These are phyloP conservation scores for Bacillus rossius DNA, from an alignment of 1,140 invertebrate species.

Conservation along the genomic window DNA sequence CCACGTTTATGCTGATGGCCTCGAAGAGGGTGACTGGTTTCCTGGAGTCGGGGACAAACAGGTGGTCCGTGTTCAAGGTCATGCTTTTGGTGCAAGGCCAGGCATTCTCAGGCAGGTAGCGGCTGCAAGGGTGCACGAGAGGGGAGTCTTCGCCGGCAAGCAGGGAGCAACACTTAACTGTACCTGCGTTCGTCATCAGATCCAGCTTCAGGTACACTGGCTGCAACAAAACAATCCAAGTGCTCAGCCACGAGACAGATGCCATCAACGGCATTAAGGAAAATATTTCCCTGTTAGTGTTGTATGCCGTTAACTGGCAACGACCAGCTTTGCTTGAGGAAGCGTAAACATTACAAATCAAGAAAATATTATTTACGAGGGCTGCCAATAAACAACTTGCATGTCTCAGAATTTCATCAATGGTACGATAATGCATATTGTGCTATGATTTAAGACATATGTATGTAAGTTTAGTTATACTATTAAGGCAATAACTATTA, in stretches of 20 bases:
- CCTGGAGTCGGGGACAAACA: neutral
- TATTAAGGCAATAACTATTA: no score
- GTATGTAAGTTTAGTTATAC: no score
- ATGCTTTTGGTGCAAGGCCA: neutral
- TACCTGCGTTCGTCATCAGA: conserved; percentile 71
- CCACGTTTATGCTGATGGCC: neutral
- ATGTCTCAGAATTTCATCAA: neutral
- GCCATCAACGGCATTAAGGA: neutral
- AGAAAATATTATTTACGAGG: neutral
- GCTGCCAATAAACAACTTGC: neutral
- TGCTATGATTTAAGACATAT: no score
- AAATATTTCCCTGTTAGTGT: neutral
- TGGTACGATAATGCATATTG: no score
- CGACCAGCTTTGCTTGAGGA: neutral
- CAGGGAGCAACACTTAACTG: conserved; percentile 56
- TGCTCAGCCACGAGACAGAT: neutral
- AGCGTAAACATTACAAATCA: neutral
- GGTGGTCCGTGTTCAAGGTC: neutral
- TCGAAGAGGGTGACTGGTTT: neutral
- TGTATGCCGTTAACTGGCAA: neutral
- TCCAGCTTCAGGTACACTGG: conserved; percentile 72
- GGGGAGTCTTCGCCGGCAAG: neutral
- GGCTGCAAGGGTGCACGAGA: neutral
- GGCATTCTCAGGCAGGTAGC: conserved; percentile 4
- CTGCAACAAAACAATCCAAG: conserved; percentile 49